These are phyloP conservation scores for Lucinisca nassula DNA, from an alignment of 2,888 invertebrate species.

Conservation along the genomic window DNA sequence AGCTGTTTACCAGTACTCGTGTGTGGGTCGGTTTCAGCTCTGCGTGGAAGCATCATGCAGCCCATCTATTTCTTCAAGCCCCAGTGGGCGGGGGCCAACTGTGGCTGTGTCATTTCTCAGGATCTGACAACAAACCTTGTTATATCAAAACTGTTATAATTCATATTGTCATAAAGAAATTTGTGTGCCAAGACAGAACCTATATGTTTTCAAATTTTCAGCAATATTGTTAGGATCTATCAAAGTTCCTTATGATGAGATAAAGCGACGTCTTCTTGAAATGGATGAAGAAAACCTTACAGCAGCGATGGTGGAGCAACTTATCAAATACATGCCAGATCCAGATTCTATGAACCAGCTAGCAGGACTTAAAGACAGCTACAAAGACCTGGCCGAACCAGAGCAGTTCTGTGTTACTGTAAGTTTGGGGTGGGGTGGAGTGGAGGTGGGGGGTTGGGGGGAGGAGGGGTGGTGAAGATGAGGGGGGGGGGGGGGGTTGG, in stretches of 20 bases:
- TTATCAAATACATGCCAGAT: constrained; percentile 96
- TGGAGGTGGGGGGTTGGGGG: neutral
- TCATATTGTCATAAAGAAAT: too few relatives aligned
- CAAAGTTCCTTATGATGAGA: constrained; percentile 89
- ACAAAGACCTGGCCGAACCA: constrained; percentile 93
- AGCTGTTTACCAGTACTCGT: too few relatives aligned
- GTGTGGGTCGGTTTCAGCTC: too few relatives aligned
- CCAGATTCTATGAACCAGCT: constrained; percentile 95
- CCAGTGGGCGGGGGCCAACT: too few relatives aligned
- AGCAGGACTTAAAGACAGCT: constrained; percentile 93
- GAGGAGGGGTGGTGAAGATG: neutral
- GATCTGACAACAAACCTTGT: too few relatives aligned
- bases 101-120: too few relatives aligned
- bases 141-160: too few relatives aligned
- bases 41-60: too few relatives aligned
- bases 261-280: constrained; percentile 93
- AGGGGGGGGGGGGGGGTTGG: too few relatives aligned
- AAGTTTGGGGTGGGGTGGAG: constrained; percentile 70
- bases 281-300: constrained; percentile 96
- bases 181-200: too few relatives aligned
- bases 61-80: too few relatives aligned
- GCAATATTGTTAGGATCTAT: constrained; percentile 89
- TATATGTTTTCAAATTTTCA: too few relatives aligned
- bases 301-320: constrained; percentile 95
- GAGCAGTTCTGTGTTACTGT: constrained; percentile 97